phyloP scores from a whole-genome alignment of 2,888 invertebrate species.

The Ochropleura leucogaster region DNA sequence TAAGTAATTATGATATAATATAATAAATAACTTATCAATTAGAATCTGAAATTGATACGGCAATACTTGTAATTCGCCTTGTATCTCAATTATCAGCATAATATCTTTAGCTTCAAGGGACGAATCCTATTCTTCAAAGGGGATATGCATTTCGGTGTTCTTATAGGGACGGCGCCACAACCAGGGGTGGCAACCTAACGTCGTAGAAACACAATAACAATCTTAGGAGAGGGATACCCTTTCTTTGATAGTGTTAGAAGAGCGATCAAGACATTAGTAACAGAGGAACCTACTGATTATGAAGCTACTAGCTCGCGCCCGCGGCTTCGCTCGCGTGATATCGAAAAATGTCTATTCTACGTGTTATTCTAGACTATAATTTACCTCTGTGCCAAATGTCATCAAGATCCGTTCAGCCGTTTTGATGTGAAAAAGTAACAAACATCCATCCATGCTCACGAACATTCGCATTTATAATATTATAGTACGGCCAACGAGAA shows the following conservation, averaged over 20 bases:
- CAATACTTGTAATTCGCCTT: neutral
- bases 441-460: too few species aligned
- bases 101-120: neutral
- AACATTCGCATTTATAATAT: too few species aligned
- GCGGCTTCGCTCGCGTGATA: too few species aligned
- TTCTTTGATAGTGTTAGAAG: slow-evolving; percentile 6
- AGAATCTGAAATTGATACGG: too few species aligned
- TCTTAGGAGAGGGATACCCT: neutral
- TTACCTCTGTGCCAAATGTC: too few species aligned
- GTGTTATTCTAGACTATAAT: too few species aligned
- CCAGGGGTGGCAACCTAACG: slow-evolving; percentile 15
- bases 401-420: too few species aligned
- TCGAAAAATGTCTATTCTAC: too few species aligned
- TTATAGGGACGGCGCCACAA: neutral
- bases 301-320: too few species aligned
- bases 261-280: slow-evolving; percentile 21
- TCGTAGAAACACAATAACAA: slow-evolving; percentile 11
- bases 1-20: neutral
- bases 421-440: too few species aligned
- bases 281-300: too few species aligned
- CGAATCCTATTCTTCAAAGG: slow-evolving; percentile 4
- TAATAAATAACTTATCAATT: neutral
- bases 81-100: neutral
- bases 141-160: neutral
- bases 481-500: too few species aligned